phyloP scores from a whole-genome alignment of 2,113 vertebrate genomes.

The Dunckerocampus dactyliophorus region DNA sequence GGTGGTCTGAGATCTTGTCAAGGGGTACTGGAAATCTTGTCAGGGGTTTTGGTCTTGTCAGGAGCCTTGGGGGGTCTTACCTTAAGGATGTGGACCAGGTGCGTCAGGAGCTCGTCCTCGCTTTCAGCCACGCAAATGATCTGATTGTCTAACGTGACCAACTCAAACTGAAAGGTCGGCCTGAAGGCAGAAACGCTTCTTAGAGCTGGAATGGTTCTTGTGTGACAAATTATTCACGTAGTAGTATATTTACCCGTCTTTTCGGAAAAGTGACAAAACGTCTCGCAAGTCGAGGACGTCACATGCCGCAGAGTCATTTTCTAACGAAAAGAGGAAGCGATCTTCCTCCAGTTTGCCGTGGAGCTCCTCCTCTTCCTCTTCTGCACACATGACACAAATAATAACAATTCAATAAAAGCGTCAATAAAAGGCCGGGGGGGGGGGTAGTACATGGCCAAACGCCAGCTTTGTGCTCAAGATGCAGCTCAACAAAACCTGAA shows the following conservation, averaged over 20 bases:
- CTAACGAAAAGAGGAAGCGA: slow-evolving; percentile 73
- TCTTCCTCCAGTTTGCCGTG: slow-evolving; percentile 76
- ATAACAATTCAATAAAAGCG: neutral
- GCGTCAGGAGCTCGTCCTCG: slow-evolving; percentile 35
- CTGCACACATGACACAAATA: slow-evolving; percentile 3
- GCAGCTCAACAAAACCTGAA: no score
- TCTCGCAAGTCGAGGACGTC: slow-evolving; percentile 74
- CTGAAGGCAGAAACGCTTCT: neutral
- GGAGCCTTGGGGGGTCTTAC: slow-evolving; percentile 31
- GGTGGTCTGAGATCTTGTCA: neutral
- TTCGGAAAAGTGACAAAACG: slow-evolving; percentile 64
- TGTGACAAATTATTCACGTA: no score
- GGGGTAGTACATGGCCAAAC: no score
- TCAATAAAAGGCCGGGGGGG: neutral
- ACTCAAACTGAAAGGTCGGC: slow-evolving; percentile 55
- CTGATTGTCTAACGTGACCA: slow-evolving; percentile 58
- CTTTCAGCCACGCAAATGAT: slow-evolving; percentile 59
- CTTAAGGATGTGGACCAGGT: slow-evolving; percentile 71
- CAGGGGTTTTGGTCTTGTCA: neutral
- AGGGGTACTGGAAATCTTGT: no score
- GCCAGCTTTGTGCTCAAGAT: no score
- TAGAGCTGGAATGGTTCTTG: no score
- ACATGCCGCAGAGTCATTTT: slow-evolving; percentile 70
- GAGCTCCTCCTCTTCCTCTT: slow-evolving; percentile 69
- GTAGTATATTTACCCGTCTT: slow-evolving; percentile 29